A percentile compares a stretch with the other conserved stretches of the same genome.
Evolutionary conservation across 2,113 vertebrate genomes (phyloP).

Genomic region (Dicaeum eximium): DNA sequence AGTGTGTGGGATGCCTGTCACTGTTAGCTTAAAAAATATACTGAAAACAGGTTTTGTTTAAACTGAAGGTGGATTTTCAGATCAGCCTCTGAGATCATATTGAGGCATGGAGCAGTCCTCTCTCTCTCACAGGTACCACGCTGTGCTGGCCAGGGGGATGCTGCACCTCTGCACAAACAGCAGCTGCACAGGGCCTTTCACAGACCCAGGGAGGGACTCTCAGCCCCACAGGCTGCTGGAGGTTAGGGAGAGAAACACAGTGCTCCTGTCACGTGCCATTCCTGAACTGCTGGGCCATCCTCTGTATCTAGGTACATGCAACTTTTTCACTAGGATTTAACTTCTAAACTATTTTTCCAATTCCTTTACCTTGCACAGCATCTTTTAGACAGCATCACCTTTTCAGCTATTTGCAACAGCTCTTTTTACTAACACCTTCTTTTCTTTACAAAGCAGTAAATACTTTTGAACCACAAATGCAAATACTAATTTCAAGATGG

Average conservation of each 20-base stretch:
- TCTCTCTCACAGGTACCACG: not conserved
- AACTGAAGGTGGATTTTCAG: not conserved
- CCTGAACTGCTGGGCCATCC: not conserved
- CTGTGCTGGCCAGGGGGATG: rapidly evolving
- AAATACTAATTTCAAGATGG: not conserved
- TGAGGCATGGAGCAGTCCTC: not conserved
- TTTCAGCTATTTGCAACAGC: not conserved
- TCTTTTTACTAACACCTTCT: not conserved
- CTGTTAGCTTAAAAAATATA: not conserved
- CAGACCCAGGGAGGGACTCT: too few species aligned
- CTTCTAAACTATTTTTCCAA: not conserved
- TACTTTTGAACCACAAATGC: not conserved
- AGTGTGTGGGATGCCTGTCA: not conserved
- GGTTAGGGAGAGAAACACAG: not conserved
- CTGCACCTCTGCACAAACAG: not conserved
- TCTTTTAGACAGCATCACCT: not conserved
- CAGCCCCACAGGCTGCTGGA: not conserved
- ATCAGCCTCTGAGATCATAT: not conserved
- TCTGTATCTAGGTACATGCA: not conserved
- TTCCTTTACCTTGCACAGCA: not conserved
- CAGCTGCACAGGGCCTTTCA: rapidly evolving
- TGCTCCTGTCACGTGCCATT: not conserved
- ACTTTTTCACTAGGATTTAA: not conserved
- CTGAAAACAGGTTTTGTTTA: not conserved
- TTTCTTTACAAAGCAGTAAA: not conserved